phyloP scores from a whole-genome alignment of 2,113 vertebrate species.

The Paralichthys olivaceus region DNA sequence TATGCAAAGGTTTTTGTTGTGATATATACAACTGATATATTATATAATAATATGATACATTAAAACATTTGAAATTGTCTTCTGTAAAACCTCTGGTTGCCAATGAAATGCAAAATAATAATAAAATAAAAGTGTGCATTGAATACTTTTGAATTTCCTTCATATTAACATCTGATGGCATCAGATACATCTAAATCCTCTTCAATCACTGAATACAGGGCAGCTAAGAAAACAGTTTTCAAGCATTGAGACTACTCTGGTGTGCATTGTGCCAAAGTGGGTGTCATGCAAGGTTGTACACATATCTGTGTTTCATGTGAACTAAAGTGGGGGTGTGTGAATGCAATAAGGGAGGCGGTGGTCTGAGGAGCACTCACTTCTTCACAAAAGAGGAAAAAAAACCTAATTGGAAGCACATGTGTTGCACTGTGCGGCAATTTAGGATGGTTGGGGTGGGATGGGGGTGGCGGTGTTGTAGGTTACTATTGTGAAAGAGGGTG shows the following conservation, averaged over 20 bases:
- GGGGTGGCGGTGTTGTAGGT: constrained; percentile 31
- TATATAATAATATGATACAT: no score
- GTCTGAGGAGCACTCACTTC: constrained; percentile 50
- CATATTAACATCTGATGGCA: not conserved
- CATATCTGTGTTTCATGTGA: constrained; percentile 56
- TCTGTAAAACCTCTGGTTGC: no score
- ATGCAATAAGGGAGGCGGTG: constrained; percentile 47
- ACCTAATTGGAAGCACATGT: constrained; percentile 81
- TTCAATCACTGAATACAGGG: not conserved
- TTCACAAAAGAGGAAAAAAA: constrained; percentile 68
- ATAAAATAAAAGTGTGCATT: not conserved
- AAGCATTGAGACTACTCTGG: not conserved
- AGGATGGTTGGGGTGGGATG: constrained; percentile 16
- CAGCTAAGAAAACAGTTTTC: not conserved
- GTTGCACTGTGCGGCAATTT: constrained; percentile 64
- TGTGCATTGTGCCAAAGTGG: constrained; percentile 8
- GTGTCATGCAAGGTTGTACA: constrained; percentile 2
- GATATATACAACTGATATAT: no score
- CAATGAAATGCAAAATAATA: no score
- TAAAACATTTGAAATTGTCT: no score
- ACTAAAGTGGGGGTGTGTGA: constrained; percentile 65
- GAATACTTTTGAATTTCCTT: not conserved
- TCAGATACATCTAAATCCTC: not conserved
- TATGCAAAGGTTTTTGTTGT: no score
- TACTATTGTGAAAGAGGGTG: constrained; percentile 72